Conservation (phyloP, 2,888 invertebrate species). For the Drosophila algonquin region DNA sequence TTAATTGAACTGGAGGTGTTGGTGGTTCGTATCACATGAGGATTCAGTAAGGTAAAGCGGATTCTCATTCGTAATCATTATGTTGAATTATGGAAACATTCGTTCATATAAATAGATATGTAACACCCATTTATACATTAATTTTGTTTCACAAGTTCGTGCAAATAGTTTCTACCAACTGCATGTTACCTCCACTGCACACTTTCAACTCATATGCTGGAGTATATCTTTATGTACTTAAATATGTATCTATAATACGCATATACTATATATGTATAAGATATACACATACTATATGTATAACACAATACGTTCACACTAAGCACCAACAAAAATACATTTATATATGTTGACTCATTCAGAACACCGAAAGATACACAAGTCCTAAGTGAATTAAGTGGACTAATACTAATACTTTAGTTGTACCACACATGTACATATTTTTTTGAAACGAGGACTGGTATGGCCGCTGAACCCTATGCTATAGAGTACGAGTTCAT, state of each 20-base stretch:
- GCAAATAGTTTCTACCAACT: background rate
- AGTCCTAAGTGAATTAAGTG: background rate
- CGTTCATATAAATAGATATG: background rate
- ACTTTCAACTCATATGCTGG: background rate
- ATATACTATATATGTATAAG: background rate
- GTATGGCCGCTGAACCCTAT: slow-evolving; percentile 49
- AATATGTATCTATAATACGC: background rate
- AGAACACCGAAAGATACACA: background rate
- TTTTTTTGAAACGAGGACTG: slow-evolving; percentile 49
- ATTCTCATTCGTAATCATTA: background rate
- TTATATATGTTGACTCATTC: background rate
- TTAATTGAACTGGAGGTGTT: background rate
- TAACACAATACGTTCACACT: background rate
- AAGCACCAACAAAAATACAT: background rate
- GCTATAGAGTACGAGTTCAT: slow-evolving; percentile 2
- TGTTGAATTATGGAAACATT: background rate
- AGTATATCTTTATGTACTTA: background rate
- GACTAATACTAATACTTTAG: background rate
- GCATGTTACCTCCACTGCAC: background rate
- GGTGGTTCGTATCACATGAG: background rate
- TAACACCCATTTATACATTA: background rate
- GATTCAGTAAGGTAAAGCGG: background rate
- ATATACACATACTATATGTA: background rate
- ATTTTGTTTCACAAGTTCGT: background rate
- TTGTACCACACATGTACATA: slow-evolving; percentile 27